Evolutionary conservation across 2,888 invertebrate species (phyloP).

Genomic region (Aelia acuminata): DNA sequence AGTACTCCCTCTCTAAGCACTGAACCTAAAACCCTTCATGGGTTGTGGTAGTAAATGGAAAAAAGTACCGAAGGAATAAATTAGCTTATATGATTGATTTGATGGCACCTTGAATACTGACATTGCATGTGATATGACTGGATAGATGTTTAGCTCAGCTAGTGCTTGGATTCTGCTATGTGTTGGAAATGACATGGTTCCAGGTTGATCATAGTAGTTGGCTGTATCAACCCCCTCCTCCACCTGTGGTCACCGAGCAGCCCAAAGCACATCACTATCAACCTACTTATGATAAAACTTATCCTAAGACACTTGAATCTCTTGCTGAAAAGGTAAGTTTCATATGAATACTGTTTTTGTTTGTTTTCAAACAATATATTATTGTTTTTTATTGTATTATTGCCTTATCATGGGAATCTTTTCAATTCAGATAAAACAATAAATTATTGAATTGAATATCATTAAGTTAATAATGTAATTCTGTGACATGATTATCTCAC

Average conservation of each 20-base stretch:
- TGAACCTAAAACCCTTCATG: too few species aligned
- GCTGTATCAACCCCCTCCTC: constrained; percentile 84
- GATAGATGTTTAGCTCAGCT: background rate
- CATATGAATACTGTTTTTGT: too few species aligned
- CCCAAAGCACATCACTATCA: constrained; percentile 89
- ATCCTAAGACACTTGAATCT: constrained; percentile 91
- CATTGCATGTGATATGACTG: background rate
- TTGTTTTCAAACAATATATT: too few species aligned
- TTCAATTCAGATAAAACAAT: too few species aligned
- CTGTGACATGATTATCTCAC: too few species aligned
- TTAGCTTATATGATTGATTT: background rate
- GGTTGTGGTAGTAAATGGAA: too few species aligned
- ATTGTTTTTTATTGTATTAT: too few species aligned
- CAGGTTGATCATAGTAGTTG: constrained; percentile 66
- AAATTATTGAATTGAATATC: too few species aligned
- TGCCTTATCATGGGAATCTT: too few species aligned
- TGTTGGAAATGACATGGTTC: constrained; percentile 63
- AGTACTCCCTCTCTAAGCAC: too few species aligned
- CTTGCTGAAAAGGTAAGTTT: constrained; percentile 85
- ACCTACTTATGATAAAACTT: constrained; percentile 84
- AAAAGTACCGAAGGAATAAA: background rate
- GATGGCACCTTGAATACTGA: background rate
- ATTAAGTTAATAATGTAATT: too few species aligned
- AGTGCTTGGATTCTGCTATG: constrained; percentile 58
- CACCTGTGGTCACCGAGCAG: constrained; percentile 91